Evolutionary conservation across 2,797 vertebrate genomes (phyloP).

Genomic region (Todus mexicanus): DNA sequence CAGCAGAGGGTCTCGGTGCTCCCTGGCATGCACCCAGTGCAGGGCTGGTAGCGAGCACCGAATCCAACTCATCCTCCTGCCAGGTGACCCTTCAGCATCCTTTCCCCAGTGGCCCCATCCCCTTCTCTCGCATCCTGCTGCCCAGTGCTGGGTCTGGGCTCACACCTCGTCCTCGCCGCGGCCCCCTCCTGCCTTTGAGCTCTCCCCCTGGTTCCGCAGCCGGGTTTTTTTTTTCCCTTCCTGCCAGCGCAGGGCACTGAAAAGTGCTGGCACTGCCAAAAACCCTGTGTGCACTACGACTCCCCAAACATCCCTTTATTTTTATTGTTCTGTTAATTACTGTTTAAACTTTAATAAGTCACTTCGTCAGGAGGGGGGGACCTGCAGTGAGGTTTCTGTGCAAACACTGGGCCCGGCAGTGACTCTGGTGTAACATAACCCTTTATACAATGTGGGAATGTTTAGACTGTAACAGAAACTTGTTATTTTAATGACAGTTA

Average conservation of each 20-base stretch:
- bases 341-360: conserved; percentile 89
- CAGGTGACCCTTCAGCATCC: background rate
- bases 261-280: conserved; percentile 84
- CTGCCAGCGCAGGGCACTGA: conserved; percentile 82
- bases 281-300: conserved; percentile 81
- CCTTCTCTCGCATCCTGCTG: background rate
- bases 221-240: background rate
- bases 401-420: conserved; percentile 80
- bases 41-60: background rate
- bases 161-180: rapidly evolving
- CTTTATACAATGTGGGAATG: conserved; percentile 93
- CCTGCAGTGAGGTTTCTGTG: conserved; percentile 82
- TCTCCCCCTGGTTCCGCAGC: conserved; percentile 56
- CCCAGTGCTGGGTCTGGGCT: background rate
- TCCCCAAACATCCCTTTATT: conserved; percentile 86
- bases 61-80: background rate
- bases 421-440: conserved; percentile 82
- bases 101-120: background rate
- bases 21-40: background rate
- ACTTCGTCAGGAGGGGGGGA: conserved; percentile 83
- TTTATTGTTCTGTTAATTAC: conserved; percentile 89
- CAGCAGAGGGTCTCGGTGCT: rapidly evolving
- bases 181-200: background rate
- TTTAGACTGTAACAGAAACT: conserved; percentile 94
- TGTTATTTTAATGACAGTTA: conserved; percentile 93